Evolutionary conservation across 2,797 vertebrate species (phyloP), one percentile per base, ranked within the genome.

Genomic region (Enteromius treurensis): DNA sequence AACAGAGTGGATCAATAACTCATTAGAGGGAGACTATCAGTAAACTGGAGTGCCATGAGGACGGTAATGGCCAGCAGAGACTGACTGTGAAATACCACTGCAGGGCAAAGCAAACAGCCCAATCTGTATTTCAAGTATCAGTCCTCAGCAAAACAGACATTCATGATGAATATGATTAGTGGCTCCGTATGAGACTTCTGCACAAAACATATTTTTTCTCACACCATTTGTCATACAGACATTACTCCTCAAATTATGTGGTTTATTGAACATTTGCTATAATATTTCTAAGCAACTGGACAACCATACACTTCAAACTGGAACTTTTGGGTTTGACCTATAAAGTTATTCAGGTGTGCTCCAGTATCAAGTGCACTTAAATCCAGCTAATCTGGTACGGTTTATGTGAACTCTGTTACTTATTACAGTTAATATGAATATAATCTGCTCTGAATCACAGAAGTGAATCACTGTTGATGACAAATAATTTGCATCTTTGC

Each of bases 1-100:
- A 93, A 93, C 89, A 87, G 89, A 68, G 77, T 76, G 83, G 91
- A 94, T 95, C 94, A 90, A 95, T 95, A 94, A 93, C 85, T 90
- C 92, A 93, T 95, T 94, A 94, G 91, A 87, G 88, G 85, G 88
- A 89, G 92, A 90, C 89, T 90, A 92, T 93, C 90, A 91, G 89
- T 90, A 65, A 90, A 88, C 86, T 77, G 3, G 71, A 85, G 85
- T 82, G 47, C 88, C 89, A 87, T 86, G 77, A 89, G 89, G 89
- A 90, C 84, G 88, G 89, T 90, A 88, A 91, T 88, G 90, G 88
- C 87, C 88, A 83, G 85, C 29, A 64, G 42, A 78, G 71, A 71
- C 85, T 51, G 64, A 49, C 42, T 29, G 23, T 29, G 81, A 77
- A 82, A 68, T 34, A 74, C 80, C 71, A 62, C 68, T 81, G 68